Percentiles rank a stretch among this genome's conserved stretches.
These are phyloP conservation scores for Eupristina koningsbergeri DNA, from an alignment of 1,140 invertebrate species.

Conservation along the genomic window DNA sequence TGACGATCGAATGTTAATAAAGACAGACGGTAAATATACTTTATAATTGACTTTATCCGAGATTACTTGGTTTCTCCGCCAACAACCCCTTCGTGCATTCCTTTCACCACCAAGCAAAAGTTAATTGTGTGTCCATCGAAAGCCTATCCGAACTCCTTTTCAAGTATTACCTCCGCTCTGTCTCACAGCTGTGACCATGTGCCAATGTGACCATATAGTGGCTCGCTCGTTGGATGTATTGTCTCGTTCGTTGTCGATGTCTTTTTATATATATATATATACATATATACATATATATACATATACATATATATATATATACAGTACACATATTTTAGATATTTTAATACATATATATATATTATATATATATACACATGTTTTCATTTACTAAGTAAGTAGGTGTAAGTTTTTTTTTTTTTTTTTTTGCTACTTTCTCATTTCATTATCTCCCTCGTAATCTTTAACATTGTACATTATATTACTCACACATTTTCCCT, in stretches of 20 bases:
- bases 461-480: no score
- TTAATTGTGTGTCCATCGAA: neutral
- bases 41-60: neutral
- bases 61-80: no score
- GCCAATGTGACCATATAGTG: slow-evolving; percentile 73
- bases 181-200: no score
- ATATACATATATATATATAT: slow-evolving; percentile 45
- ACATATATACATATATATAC: neutral
- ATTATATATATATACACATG: slow-evolving; percentile 52
- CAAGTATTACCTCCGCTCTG: slow-evolving; percentile 49
- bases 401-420: slow-evolving; percentile 63
- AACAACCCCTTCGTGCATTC: slow-evolving; percentile 47
- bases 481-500: slow-evolving; percentile 66
- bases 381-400: slow-evolving; percentile 68
- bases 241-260: slow-evolving; percentile 74
- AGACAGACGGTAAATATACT: neutral
- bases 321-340: slow-evolving; percentile 53
- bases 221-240: slow-evolving; percentile 74
- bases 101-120: neutral
- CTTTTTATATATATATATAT: slow-evolving; percentile 60
- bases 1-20: no score
- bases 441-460: no score
- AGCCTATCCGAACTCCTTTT: slow-evolving; percentile 30
- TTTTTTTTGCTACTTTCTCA: neutral
- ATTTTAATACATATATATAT: slow-evolving; percentile 69